Base-by-base conservation (phyloP, 37 sponge, comb jelly and placozoan genomes). In the Dysidea cf. avara region DNA sequence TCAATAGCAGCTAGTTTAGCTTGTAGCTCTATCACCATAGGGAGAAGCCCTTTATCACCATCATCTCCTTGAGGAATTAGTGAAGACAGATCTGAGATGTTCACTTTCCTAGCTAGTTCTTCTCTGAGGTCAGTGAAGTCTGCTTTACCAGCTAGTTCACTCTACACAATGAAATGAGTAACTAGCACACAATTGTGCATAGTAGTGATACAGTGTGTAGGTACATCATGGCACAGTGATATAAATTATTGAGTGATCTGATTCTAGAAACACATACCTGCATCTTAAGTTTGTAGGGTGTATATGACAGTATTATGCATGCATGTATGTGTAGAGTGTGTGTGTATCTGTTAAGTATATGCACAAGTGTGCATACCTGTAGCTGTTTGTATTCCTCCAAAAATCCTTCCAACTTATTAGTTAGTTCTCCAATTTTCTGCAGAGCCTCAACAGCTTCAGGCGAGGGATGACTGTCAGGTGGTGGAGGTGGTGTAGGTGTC, bases 21-120 rank as follows among this genome's bases (percentile, higher is more conserved):
- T 71, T 94, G 95, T 56, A 94, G 53, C 39, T 94, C 91, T 32
- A 94, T 20, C 3, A 94, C 55, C 46, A 72, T 83, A 0, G 95
- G 76, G 79, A 90, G 69, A 59, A 94, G 39, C 49, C 56, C 43
- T 17, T 79, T 73, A 32, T 61, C 7, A 14, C 46, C 79, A 21
- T 22, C 64, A 39, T 34, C 35, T 6, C 56, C 33, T 25, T 61
- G 40, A 14, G 82, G 81, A 67, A 87, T 82, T 50, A 87, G 77
- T 5, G 82, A 81, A 26, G 73, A 65, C 37, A 87, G 49, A 50
- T 87, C 89, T 21, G 68, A 53, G 14, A 48, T 51, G 34, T 89
- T 79, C 31, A 89, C 66, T 43, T 89, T 89, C 25, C 28, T 40
- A 22, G 72, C 57, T 2, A 87, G 47, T n/a, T 87, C 73, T 34